Evolutionary conservation across 2,797 vertebrate genomes (phyloP).

Genomic region (Glyptemys insculpta): DNA sequence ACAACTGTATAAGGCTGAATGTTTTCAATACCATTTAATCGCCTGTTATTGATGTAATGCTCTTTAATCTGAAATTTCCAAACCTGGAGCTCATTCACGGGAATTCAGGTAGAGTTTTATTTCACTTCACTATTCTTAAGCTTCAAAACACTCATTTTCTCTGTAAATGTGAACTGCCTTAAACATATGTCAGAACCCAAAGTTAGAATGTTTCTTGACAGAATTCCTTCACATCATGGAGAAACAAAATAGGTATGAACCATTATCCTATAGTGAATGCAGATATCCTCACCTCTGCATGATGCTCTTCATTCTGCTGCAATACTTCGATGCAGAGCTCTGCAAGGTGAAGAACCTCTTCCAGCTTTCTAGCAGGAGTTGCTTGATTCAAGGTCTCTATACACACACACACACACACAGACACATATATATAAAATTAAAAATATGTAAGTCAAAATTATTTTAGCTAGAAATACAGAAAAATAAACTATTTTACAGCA

Average conservation of each 20-base stretch:
- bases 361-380: conserved; percentile 87
- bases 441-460: conserved; percentile 39
- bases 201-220: conserved; percentile 67
- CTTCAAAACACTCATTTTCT: conserved; percentile 48
- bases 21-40: conserved; percentile 54
- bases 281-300: conserved; percentile 90
- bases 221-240: conserved; percentile 19
- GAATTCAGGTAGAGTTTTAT: conserved; percentile 46
- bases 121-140: conserved; percentile 66
- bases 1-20: conserved; percentile 23
- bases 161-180: conserved; percentile 67
- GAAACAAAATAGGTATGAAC: conserved; percentile 27
- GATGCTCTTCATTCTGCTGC: conserved; percentile 98
- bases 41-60: conserved; percentile 29
- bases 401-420: conserved; percentile 10
- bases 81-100: conserved; percentile 33
- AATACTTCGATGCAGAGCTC: conserved; percentile 96
- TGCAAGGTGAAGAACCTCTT: conserved; percentile 92
- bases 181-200: conserved; percentile 64
- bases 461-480: conserved; percentile 58
- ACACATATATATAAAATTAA: background rate
- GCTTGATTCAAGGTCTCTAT: conserved; percentile 86
- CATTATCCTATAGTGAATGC: conserved; percentile 26
- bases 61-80: conserved; percentile 52
- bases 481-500: conserved; percentile 14